These are phyloP conservation scores for Mythimna loreyi DNA, from an alignment of 2,888 invertebrate genomes.

Conservation along the genomic window DNA sequence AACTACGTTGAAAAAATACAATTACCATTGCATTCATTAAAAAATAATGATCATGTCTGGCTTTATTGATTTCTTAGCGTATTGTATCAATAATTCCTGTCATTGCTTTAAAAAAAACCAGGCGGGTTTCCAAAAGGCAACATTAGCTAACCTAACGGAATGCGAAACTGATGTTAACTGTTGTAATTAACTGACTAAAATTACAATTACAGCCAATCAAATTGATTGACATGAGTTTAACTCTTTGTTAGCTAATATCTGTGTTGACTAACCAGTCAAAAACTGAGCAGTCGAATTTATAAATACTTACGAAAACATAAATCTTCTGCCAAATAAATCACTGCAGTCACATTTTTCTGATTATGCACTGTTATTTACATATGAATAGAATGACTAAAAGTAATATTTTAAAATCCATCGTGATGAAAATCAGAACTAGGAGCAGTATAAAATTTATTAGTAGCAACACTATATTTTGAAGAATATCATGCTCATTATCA, in stretches of 20 bases:
- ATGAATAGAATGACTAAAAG: no score
- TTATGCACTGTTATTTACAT: no score
- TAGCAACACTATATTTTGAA: no score
- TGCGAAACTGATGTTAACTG: background rate
- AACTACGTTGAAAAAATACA: background rate
- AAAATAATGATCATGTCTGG: no score
- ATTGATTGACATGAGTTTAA: background rate
- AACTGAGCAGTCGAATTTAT: background rate
- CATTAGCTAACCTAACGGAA: background rate
- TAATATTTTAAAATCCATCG: no score
- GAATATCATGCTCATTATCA: no score
- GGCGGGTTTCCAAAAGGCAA: background rate
- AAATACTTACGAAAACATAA: constrained; percentile 1
- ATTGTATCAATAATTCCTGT: background rate
- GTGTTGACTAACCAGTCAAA: background rate
- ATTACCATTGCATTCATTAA: background rate
- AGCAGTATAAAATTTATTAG: no score
- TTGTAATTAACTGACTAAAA: background rate
- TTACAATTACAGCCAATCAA: background rate
- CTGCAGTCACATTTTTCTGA: background rate
- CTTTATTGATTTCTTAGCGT: background rate
- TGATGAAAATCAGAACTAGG: no score
- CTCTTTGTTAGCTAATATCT: constrained; percentile 4
- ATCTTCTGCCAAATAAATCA: background rate
- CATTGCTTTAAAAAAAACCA: no score